Conservation (phyloP, 2,797 vertebrate species). For the Lindbergichthys nudifrons region DNA sequence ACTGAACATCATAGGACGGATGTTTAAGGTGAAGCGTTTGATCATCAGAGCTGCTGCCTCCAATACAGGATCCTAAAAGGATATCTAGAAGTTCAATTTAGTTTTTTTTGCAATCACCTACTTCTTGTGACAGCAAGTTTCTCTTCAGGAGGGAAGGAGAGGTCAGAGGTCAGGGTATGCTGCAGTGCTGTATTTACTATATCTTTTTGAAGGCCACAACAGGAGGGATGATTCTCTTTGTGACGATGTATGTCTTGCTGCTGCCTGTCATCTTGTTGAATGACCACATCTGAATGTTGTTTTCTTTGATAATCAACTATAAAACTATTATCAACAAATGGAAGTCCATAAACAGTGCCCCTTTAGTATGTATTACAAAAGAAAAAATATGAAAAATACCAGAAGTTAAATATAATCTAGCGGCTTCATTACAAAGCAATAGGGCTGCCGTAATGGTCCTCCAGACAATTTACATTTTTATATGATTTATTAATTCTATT, state of each 20-base stretch:
- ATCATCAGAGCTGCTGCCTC: conserved; percentile 3
- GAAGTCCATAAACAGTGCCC: background rate
- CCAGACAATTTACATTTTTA: background rate
- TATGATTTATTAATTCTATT: conserved; percentile 50
- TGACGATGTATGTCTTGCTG: background rate
- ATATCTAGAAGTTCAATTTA: background rate
- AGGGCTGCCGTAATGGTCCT: background rate
- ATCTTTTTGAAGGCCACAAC: background rate
- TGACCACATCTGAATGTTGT: background rate
- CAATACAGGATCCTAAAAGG: background rate
- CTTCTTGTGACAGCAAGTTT: background rate
- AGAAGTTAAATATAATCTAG: conserved; percentile 9
- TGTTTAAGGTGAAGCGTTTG: background rate
- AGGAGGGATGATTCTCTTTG: background rate
- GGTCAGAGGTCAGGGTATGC: conserved; percentile 4
- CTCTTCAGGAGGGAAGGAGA: background rate
- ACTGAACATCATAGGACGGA: background rate
- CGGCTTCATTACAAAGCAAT: conserved; percentile 12
- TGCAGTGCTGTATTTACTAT: background rate
- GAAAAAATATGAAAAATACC: background rate
- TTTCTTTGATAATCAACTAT: background rate
- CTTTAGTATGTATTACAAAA: conserved; percentile 7
- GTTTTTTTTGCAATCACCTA: background rate
- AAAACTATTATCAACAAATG: background rate
- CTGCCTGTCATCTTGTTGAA: background rate